These are phyloP conservation scores for Piprites chloris DNA, from an alignment of 2,113 vertebrate genomes.

Conservation along the genomic window DNA sequence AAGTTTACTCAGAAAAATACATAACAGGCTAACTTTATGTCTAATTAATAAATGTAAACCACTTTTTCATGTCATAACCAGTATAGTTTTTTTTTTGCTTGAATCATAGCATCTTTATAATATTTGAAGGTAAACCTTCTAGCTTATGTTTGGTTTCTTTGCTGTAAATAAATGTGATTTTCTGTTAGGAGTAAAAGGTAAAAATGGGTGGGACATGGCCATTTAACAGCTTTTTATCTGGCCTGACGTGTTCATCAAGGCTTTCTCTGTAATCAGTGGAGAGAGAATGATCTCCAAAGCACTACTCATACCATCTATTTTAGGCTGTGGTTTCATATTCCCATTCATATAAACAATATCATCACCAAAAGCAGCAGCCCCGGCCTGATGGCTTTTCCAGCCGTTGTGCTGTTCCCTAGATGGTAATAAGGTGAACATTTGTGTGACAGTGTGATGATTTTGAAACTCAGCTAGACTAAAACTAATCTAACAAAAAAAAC, in stretches of 20 bases:
- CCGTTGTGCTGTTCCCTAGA: neutral
- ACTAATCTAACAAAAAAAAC: neutral
- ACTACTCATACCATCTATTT: slow-evolving; percentile 21
- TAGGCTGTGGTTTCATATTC: slow-evolving; percentile 22
- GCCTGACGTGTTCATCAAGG: slow-evolving; percentile 28
- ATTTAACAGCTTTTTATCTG: slow-evolving; percentile 33
- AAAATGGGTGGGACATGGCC: neutral
- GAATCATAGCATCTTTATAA: neutral
- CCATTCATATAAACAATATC: slow-evolving; percentile 50
- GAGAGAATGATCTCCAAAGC: slow-evolving; percentile 2
- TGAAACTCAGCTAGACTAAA: neutral
- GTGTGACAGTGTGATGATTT: neutral
- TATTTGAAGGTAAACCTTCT: neutral
- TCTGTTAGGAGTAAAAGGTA: neutral
- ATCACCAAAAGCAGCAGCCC: neutral
- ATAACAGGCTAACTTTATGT: neutral
- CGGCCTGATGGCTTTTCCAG: slow-evolving; percentile 28
- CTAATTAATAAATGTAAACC: neutral
- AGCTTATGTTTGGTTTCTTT: neutral
- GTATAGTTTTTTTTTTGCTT: neutral
- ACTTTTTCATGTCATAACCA: neutral
- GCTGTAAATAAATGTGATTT: neutral
- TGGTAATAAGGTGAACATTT: neutral
- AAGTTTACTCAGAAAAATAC: neutral
- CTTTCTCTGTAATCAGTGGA: slow-evolving; percentile 5